Conservation (phyloP, 2,797 vertebrate genomes). For the Malacoraja senta region DNA sequence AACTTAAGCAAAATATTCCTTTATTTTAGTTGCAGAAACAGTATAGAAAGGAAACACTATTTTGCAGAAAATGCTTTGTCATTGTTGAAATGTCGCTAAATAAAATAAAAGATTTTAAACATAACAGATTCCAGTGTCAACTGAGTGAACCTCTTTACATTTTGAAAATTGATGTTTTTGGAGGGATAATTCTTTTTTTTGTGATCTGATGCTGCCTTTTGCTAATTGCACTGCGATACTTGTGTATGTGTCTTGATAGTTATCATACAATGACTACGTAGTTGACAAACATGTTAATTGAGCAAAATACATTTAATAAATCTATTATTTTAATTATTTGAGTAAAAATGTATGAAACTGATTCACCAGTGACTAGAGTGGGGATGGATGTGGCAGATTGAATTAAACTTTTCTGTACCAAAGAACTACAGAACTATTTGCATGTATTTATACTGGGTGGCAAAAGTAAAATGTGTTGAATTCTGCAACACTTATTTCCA, state of each 20-base stretch:
- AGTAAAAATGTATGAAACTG: not conserved
- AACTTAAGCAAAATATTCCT: not conserved
- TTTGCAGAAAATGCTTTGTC: not conserved
- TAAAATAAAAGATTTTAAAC: not conserved
- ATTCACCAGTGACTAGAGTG: not conserved
- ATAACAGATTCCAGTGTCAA: not conserved
- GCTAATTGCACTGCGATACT: not conserved
- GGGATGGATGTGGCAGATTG: not conserved
- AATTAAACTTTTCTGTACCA: not conserved
- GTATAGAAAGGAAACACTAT: not conserved
- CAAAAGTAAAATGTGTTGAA: not conserved
- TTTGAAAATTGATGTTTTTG: not conserved
- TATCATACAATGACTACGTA: not conserved
- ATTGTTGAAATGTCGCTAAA: not conserved
- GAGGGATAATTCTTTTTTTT: not conserved
- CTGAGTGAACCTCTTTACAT: not conserved
- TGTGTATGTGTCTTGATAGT: not conserved
- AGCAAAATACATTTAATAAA: not conserved
- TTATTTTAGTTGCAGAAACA: not conserved
- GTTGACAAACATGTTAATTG: not conserved
- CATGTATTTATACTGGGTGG: not conserved
- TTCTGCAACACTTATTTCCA: not conserved
- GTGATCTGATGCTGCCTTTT: not conserved
- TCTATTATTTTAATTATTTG: not conserved
- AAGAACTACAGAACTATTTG: not conserved